Conservation (phyloP, 2,888 invertebrate species). For the Lasioglossum marginatum region DNA sequence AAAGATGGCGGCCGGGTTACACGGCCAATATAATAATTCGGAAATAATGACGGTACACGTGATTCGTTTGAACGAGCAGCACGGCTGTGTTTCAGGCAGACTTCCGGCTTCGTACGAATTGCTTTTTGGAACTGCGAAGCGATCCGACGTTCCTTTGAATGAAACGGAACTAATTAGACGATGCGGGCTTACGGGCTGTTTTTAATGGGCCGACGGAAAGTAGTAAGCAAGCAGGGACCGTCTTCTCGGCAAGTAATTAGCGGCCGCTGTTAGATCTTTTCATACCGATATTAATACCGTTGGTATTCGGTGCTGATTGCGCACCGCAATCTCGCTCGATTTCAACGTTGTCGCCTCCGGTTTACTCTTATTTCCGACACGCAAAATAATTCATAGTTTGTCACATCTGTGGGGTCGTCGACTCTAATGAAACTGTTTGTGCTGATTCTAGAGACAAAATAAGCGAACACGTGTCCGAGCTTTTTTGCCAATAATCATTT, state of each 20-base stretch:
- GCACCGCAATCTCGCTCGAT: neutral
- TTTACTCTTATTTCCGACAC: neutral
- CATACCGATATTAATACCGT: constrained; percentile 34
- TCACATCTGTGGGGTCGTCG: no score
- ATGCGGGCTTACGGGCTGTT: constrained; percentile 9
- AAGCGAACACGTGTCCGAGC: no score
- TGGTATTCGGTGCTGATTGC: constrained; percentile 9
- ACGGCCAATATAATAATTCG: constrained; percentile 13
- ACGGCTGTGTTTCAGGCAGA: neutral
- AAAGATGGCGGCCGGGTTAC: neutral
- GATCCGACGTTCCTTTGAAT: constrained; percentile 13
- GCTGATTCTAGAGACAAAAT: no score
- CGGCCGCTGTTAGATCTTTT: constrained; percentile 5
- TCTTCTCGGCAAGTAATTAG: constrained; percentile 13
- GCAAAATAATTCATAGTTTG: no score
- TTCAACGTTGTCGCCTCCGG: neutral
- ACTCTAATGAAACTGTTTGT: no score
- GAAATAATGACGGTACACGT: constrained; percentile 6
- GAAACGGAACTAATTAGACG: constrained; percentile 39
- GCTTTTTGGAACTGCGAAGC: constrained; percentile 8
- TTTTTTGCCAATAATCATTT: no score
- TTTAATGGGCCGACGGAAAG: constrained; percentile 18
- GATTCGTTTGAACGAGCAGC: constrained; percentile 12
- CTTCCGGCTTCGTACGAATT: neutral
- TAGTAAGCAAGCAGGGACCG: constrained; percentile 5